Evolutionary conservation across 2,888 invertebrate genomes (phyloP).

Genomic region (Orthonychiurus folsomi): DNA sequence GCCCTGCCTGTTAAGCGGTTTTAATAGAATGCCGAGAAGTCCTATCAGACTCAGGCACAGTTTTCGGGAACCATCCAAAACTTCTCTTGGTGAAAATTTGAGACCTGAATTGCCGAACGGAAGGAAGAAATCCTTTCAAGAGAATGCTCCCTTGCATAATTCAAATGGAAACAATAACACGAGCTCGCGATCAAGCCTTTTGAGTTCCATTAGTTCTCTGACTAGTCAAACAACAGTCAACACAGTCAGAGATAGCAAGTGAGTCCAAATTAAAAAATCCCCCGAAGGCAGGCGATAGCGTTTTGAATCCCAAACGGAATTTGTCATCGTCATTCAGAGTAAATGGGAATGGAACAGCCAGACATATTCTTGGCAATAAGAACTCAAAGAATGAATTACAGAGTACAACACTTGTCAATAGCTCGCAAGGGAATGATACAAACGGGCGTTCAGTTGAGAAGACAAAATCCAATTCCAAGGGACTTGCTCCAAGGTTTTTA

Average conservation of each 20-base stretch:
- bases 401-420: background rate
- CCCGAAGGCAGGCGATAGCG: background rate
- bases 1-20: background rate
- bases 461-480: constrained; percentile 16
- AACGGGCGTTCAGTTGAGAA: constrained; percentile 42
- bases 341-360: constrained; percentile 49
- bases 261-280: background rate
- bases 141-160: constrained; percentile 35
- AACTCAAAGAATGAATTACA: background rate
- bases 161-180: constrained; percentile 23
- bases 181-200: constrained; percentile 65
- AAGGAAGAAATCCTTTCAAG: constrained; percentile 38
- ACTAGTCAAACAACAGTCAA: constrained; percentile 70
- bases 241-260: constrained; percentile 57
- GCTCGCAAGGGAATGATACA: constrained; percentile 40
- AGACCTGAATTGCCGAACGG: too few relatives aligned
- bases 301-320: background rate
- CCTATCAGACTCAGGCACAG: background rate
- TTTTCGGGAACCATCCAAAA: too few relatives aligned
- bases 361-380: constrained; percentile 42
- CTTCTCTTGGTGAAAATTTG: too few relatives aligned
- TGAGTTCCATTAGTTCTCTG: constrained; percentile 72
- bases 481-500: constrained; percentile 42
- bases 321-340: constrained; percentile 42
- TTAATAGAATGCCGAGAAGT: background rate